Evolutionary conservation across 2,113 vertebrate species (phyloP).

Genomic region (Seriola dumerili): DNA sequence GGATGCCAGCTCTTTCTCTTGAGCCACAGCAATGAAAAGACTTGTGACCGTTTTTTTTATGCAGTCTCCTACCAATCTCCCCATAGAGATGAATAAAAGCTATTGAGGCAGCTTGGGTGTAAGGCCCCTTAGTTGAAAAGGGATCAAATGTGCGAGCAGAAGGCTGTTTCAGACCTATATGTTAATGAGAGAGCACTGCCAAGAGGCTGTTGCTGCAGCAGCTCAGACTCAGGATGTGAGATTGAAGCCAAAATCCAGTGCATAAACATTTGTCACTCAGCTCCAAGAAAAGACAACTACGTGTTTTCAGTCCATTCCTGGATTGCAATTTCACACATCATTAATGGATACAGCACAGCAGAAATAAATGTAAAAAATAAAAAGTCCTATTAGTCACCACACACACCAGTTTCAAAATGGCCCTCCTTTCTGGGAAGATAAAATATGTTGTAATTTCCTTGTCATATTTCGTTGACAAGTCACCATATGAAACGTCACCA

Average conservation of each 20-base stretch:
- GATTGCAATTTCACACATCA: background rate
- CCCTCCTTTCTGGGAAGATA: background rate
- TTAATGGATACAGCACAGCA: background rate
- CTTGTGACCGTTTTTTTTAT: slow-evolving; percentile 37
- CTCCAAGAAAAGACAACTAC: background rate
- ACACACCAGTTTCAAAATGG: background rate
- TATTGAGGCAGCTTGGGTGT: slow-evolving; percentile 55
- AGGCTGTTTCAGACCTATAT: slow-evolving; percentile 59
- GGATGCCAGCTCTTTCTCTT: slow-evolving; percentile 27
- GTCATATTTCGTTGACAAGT: background rate
- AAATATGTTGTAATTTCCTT: background rate
- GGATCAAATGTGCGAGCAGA: slow-evolving; percentile 66
- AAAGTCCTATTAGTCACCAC: background rate
- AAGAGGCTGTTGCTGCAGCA: slow-evolving; percentile 39
- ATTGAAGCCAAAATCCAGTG: slow-evolving; percentile 32
- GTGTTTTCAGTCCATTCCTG: slow-evolving; percentile 19
- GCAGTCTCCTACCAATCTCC: slow-evolving; percentile 38
- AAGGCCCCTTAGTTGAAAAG: slow-evolving; percentile 65
- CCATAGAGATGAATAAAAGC: slow-evolving; percentile 60
- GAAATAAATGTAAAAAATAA: background rate
- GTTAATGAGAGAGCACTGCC: slow-evolving; percentile 72
- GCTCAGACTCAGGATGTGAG: slow-evolving; percentile 33
- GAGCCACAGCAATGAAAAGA: slow-evolving; percentile 16
- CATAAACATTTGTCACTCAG: slow-evolving; percentile 31
- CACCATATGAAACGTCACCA: background rate